Evolutionary conservation across 1,140 invertebrate species (phyloP), one percentile per base, ranked within the genome.

Genomic region (Drosophila ambigua): DNA sequence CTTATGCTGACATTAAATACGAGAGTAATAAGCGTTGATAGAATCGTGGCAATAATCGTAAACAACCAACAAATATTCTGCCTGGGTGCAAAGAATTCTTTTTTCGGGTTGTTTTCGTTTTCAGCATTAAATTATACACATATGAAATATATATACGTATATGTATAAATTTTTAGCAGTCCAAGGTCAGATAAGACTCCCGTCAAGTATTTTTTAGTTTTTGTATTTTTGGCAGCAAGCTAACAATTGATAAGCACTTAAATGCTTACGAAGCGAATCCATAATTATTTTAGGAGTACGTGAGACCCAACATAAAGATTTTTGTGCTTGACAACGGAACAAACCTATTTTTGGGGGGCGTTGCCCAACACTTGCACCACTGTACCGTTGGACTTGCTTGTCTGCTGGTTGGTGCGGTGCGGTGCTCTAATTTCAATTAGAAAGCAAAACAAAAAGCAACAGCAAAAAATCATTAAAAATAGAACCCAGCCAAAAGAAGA

Each of bases 381-480:
- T 88, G 82, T 85, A 57, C 16, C 24, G 39, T n/a, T n/a, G 44
- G 23, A 23, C 13, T 44, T n/a, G 23, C 24, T 23, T 31, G 28
- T n/a, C 23, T 52, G 35, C 35, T 75, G 24, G 26, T 39, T 62
- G 41, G 28, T 53, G 28, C 68, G 31, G 26, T 57, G 74, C 43
- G 31, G 26, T 57, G 74, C 43, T 82, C 83, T 55, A 61, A 65
- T 79, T 78, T 58, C 65, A 66, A 72, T 65, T 63, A 57, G 64
- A 88, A 83, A 87, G 50, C 63, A 84, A 85, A 62, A 73, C 72
- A 67, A 76, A 62, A 65, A 44, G 31, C 68, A 76, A 74, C 62
- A 62, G 74, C 77, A 68, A 61, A 53, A 57, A 46, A 62, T 72
- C 77, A 83, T 83, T 88, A 88, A 77, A 88, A 88, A 88, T 88